These are phyloP conservation scores for Enteromius anoplus DNA, from an alignment of 2,797 vertebrate genomes.

Conservation along the genomic window DNA sequence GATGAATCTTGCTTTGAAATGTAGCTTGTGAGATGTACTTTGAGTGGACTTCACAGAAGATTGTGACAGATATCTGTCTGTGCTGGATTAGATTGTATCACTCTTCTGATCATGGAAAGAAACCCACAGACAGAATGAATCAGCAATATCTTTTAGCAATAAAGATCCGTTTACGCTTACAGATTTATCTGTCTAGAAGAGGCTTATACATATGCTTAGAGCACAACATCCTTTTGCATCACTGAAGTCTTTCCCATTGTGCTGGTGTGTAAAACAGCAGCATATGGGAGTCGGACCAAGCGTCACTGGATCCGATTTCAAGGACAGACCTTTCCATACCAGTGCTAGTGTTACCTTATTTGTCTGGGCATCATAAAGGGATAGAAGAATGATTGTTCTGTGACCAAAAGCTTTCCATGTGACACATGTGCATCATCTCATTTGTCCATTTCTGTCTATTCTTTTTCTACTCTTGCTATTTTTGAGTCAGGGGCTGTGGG, in stretches of 20 bases:
- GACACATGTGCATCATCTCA: slow-evolving; percentile 27
- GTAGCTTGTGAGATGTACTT: slow-evolving; percentile 56
- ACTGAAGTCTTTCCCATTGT: not conserved
- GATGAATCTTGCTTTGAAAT: slow-evolving; percentile 58
- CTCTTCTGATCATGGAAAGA: slow-evolving; percentile 33
- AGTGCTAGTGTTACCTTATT: slow-evolving; percentile 49
- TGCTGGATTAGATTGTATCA: slow-evolving; percentile 5
- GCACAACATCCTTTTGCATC: not conserved
- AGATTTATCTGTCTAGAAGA: not conserved
- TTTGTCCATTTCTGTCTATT: slow-evolving; percentile 26
- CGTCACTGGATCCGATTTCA: slow-evolving; percentile 35
- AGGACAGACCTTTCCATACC: slow-evolving; percentile 39
- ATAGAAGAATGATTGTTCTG: slow-evolving; percentile 47
- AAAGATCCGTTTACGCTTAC: slow-evolving; percentile 23
- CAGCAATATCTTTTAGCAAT: slow-evolving; percentile 20
- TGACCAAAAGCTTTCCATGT: slow-evolving; percentile 41
- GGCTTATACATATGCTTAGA: not conserved
- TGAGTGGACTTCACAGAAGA: slow-evolving; percentile 66
- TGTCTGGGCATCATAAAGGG: slow-evolving; percentile 52
- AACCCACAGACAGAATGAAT: slow-evolving; percentile 38
- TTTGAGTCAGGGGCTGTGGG: slow-evolving; percentile 33
- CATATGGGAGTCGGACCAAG: slow-evolving; percentile 32
- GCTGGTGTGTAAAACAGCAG: slow-evolving; percentile 9
- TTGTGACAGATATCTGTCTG: slow-evolving; percentile 51
- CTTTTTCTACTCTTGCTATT: slow-evolving; percentile 13